These are phyloP conservation scores for Brachystomella parvula DNA, from an alignment of 1,140 invertebrate species.

Conservation along the genomic window DNA sequence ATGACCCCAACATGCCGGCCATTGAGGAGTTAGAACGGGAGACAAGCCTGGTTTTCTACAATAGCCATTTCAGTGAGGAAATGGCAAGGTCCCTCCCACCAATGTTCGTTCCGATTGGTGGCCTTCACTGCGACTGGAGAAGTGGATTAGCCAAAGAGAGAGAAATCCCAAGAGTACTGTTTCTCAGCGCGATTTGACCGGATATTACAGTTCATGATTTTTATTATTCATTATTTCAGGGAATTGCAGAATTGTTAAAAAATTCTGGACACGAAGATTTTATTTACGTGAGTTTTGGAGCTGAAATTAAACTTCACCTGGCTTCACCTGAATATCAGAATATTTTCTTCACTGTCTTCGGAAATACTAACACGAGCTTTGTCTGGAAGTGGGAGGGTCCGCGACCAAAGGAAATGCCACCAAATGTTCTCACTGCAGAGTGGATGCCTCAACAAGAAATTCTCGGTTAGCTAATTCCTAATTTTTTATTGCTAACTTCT, in stretches of 20 bases:
- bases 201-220: constrained; percentile 2
- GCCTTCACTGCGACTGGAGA: constrained; percentile 13
- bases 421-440: constrained; percentile 28
- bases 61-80: constrained; percentile 31
- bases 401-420: constrained; percentile 17
- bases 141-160: neutral
- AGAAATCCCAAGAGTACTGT: neutral
- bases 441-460: constrained; percentile 35
- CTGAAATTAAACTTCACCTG: neutral
- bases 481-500: neutral
- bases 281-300: constrained; percentile 27
- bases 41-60: constrained; percentile 21
- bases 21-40: constrained; percentile 9
- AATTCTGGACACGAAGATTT: constrained; percentile 14
- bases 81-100: constrained; percentile 29
- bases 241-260: constrained; percentile 17
- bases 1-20: neutral
- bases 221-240: constrained; percentile 5
- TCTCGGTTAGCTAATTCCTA: constrained; percentile 20
- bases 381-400: constrained; percentile 33
- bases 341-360: constrained; percentile 12
- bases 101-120: constrained; percentile 20
- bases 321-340: constrained; percentile 6
- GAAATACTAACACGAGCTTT: constrained; percentile 10
- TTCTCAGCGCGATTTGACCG: neutral